These are phyloP conservation scores for Meiosimyza decipiens DNA, from an alignment of 2,888 invertebrate genomes.

Conservation along the genomic window DNA sequence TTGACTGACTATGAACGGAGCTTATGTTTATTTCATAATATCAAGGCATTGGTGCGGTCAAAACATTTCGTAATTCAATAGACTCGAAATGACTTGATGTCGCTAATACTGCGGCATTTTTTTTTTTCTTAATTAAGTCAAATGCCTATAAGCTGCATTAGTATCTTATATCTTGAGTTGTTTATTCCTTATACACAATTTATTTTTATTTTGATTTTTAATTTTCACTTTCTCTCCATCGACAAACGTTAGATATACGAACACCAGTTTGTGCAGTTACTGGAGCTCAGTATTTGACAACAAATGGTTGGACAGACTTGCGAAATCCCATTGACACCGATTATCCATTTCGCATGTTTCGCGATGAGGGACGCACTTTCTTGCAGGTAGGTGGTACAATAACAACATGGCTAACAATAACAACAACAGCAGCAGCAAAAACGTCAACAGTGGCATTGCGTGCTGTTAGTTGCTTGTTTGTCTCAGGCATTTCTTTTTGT, in stretches of 20 bases:
- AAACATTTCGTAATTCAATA: no score
- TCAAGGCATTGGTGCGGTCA: no score
- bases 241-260: conserved; percentile 79
- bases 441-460: neutral
- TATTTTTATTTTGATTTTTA: neutral
- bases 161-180: neutral
- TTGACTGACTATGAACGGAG: no score
- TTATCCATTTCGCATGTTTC: conserved; percentile 83
- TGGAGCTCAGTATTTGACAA: conserved; percentile 83
- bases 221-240: conserved; percentile 3
- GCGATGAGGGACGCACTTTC: conserved; percentile 85
- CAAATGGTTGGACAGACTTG: conserved; percentile 82
- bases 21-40: no score
- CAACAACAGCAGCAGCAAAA: neutral
- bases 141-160: no score
- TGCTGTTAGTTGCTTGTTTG: neutral
- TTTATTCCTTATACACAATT: no score
- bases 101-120: no score
- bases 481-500: neutral
- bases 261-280: conserved; percentile 88
- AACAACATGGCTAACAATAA: neutral
- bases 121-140: no score
- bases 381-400: conserved; percentile 73
- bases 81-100: no score
- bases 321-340: conserved; percentile 81